Evolutionary conservation across 2,113 vertebrate species (phyloP).

Genomic region (Chionomys nivalis): DNA sequence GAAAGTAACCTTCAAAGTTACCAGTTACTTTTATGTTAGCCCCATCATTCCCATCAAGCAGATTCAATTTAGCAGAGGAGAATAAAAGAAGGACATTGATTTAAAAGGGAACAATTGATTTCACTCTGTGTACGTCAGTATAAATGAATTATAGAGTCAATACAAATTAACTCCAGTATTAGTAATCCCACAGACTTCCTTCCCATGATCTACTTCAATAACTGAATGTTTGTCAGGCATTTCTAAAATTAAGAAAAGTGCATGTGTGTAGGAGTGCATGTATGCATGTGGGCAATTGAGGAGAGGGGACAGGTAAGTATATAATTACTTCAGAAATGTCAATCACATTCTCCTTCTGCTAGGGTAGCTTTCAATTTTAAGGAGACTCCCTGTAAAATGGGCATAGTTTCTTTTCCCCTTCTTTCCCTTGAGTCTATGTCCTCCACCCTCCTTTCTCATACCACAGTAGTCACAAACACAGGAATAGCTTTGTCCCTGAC

Average conservation of each 20-base stretch:
- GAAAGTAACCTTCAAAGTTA: conserved; percentile 53
- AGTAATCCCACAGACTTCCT: conserved; percentile 41
- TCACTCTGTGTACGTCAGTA: conserved; percentile 67
- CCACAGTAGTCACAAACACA: not conserved
- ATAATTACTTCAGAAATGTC: conserved; percentile 22
- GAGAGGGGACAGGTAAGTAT: not conserved
- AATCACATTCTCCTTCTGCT: not conserved
- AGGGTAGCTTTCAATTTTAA: not conserved
- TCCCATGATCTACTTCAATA: conserved; percentile 40
- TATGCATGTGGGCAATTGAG: not conserved
- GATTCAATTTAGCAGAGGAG: conserved; percentile 47
- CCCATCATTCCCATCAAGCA: not conserved
- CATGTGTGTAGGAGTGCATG: not conserved
- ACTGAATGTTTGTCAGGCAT: conserved; percentile 42
- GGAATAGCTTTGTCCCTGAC: not conserved
- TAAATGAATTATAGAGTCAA: conserved; percentile 72
- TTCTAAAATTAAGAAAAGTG: conserved; percentile 45
- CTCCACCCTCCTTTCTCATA: not conserved
- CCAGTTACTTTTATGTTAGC: conserved; percentile 32
- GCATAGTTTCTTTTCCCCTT: not conserved
- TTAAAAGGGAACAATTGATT: conserved; percentile 76
- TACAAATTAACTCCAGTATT: conserved; percentile 66
- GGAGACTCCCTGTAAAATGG: not conserved
- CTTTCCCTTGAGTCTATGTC: not conserved
- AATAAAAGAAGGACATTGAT: conserved; percentile 72